Evolutionary conservation across 2,797 vertebrate species (phyloP).

Genomic region (Craterocephalus amniculus): DNA sequence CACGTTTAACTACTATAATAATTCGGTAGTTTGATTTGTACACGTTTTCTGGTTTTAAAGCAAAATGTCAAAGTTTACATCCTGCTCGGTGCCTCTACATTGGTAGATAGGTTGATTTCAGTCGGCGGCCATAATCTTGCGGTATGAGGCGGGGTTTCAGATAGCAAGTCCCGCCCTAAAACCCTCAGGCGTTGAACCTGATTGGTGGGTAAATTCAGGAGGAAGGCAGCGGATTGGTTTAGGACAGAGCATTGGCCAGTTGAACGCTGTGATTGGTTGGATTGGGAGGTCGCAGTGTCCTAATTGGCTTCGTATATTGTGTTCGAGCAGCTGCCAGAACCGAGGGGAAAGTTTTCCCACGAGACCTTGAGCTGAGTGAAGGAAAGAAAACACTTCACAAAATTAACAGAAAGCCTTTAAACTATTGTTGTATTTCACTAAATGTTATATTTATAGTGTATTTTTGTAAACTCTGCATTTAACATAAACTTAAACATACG

Average conservation of each 20-base stretch:
- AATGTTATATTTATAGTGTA: no score
- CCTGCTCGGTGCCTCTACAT: conserved; percentile 45
- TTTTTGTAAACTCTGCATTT: no score
- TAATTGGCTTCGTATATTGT: conserved; percentile 29
- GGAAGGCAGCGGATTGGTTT: conserved; percentile 41
- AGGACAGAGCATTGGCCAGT: background rate
- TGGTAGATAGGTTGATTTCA: conserved; percentile 56
- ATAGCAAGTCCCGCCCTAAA: conserved; percentile 58
- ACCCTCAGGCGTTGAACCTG: accelerated
- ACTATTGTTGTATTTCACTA: background rate
- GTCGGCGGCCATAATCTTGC: conserved; percentile 85
- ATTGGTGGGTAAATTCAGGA: conserved; percentile 57
- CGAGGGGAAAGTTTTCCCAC: conserved; percentile 1
- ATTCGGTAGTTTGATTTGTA: conserved; percentile 8
- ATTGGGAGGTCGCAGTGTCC: background rate
- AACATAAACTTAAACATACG: no score
- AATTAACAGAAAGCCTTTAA: background rate
- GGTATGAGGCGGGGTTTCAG: conserved; percentile 68
- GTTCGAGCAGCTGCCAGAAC: conserved; percentile 29
- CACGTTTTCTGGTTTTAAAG: conserved; percentile 40
- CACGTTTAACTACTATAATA: conserved; percentile 33
- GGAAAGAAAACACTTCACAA: background rate
- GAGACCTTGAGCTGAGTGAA: background rate
- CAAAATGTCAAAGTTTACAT: conserved; percentile 69
- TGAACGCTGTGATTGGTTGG: conserved; percentile 51